Conservation (phyloP, 2,888 invertebrate genomes). For the Drosophila stalkeri region DNA sequence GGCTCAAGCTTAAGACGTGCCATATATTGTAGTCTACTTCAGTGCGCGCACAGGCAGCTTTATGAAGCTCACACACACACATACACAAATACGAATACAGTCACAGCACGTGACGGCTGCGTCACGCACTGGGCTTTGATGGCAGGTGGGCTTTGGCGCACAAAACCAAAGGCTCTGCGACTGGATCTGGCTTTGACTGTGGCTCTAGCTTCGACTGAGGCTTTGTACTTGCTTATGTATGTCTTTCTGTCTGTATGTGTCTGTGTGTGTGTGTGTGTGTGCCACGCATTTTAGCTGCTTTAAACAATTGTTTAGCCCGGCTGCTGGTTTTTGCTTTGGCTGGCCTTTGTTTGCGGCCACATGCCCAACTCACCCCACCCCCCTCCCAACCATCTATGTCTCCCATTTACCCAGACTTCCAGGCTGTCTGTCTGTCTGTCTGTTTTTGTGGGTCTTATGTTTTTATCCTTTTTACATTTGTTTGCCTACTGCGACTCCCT, state of each 20-base stretch:
- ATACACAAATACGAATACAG: slow-evolving; percentile 6
- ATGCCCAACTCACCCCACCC: slow-evolving; percentile 22
- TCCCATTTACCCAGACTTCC: slow-evolving; percentile 2
- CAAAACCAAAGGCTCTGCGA: slow-evolving; percentile 34
- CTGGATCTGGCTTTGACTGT: slow-evolving; percentile 23
- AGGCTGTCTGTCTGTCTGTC: not conserved
- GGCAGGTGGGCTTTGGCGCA: slow-evolving; percentile 55
- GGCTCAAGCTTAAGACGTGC: slow-evolving; percentile 65
- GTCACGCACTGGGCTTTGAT: slow-evolving; percentile 38
- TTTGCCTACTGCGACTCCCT: slow-evolving; percentile 40
- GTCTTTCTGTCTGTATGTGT: not conserved
- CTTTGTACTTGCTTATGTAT: slow-evolving; percentile 28
- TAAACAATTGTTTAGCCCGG: slow-evolving; percentile 70
- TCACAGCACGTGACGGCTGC: slow-evolving; percentile 54
- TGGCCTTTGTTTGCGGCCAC: slow-evolving; percentile 40
- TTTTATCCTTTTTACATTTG: slow-evolving; percentile 67
- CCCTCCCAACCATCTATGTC: no score
- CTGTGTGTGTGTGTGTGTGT: not conserved
- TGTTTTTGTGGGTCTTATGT: slow-evolving; percentile 39
- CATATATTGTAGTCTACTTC: slow-evolving; percentile 68
- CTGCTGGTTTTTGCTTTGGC: slow-evolving; percentile 34
- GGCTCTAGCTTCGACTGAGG: slow-evolving; percentile 32
- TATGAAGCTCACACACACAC: slow-evolving; percentile 37
- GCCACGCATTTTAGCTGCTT: slow-evolving; percentile 65
- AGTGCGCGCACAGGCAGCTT: slow-evolving; percentile 40